Evolutionary conservation across 2,888 invertebrate genomes (phyloP), one percentile per base, ranked within the genome.

Genomic region (Tromatobia lineatoria): DNA sequence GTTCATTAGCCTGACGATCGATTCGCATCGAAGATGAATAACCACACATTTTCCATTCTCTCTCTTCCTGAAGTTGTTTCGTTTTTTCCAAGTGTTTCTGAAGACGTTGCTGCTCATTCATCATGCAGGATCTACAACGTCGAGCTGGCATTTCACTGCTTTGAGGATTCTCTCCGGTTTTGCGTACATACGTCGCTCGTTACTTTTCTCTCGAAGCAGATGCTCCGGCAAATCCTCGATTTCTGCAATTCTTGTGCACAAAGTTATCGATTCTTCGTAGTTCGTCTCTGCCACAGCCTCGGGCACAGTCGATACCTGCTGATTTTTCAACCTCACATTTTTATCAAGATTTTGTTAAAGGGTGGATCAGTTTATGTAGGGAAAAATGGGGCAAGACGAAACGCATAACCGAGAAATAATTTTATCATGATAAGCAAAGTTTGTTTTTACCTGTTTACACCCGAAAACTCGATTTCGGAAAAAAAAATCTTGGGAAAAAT

Each of bases 241-340:
- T n/a, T 23, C 77, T 75, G 66, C 83, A 86, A 80, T 86, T 86
- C 42, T 83, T 76, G 69, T 86, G 86, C 3, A 85, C 83, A 13
- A 86, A 86, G 13, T 29, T 54, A 20, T 69, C 79, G 61, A 86
- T 86, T 34, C 79, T 86, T 4, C 85, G 86, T 23, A 79, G 69
- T 45, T 86, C 77, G 54, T 86, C 81, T 75, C 69, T 79, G 2
- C 74, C 45, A 25, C 50, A 74, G 18, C 70, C 50, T 15, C 57
- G 70, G 29, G 15, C 38, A 42, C 50, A 25, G 23, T 34, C 25
- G 57, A 66, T 25, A 83, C 80, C 83, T 83, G 80, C 11, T 50
- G 71, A 80, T 70, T 50, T 47, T 52, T 15, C 18, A 57, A 57
- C 11, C 10, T 23, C 54, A 54, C 2, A n/a, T 45, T 67, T 23